Evolutionary conservation across 2,888 invertebrate species (phyloP).

Genomic region (Elysia crispata): DNA sequence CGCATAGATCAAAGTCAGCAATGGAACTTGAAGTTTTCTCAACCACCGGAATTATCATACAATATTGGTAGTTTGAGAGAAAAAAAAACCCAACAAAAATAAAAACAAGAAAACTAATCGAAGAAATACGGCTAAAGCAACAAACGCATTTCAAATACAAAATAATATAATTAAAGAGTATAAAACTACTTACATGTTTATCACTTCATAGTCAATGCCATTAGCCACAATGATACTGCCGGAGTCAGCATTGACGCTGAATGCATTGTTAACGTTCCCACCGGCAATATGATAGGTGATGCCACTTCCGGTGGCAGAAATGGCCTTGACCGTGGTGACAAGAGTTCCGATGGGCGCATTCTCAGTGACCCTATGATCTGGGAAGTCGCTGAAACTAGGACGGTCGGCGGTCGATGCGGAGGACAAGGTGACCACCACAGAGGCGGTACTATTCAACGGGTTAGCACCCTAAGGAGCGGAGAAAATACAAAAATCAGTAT

Average conservation of each 20-base stretch:
- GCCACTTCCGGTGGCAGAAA: slow-evolving; percentile 81
- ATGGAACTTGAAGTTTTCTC: too few relatives aligned
- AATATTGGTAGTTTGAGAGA: too few relatives aligned
- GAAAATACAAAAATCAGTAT: neutral
- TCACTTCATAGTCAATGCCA: slow-evolving; percentile 67
- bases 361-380: slow-evolving; percentile 81
- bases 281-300: slow-evolving; percentile 88
- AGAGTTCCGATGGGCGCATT: slow-evolving; percentile 73
- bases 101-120: too few relatives aligned
- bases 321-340: slow-evolving; percentile 88
- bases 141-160: neutral
- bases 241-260: slow-evolving; percentile 58
- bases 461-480: slow-evolving; percentile 80
- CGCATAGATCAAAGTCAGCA: too few relatives aligned
- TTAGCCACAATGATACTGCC: slow-evolving; percentile 62
- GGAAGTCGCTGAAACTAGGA: slow-evolving; percentile 84
- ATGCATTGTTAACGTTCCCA: slow-evolving; percentile 89
- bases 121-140: too few relatives aligned
- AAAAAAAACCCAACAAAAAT: too few relatives aligned
- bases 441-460: slow-evolving; percentile 85
- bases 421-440: slow-evolving; percentile 87
- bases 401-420: slow-evolving; percentile 84
- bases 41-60: too few relatives aligned
- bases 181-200: slow-evolving; percentile 40
- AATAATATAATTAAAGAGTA: neutral